Evolutionary conservation across 1,140 invertebrate species (phyloP), one percentile per base, ranked within the genome.

Genomic region (Papilio dardanus): DNA sequence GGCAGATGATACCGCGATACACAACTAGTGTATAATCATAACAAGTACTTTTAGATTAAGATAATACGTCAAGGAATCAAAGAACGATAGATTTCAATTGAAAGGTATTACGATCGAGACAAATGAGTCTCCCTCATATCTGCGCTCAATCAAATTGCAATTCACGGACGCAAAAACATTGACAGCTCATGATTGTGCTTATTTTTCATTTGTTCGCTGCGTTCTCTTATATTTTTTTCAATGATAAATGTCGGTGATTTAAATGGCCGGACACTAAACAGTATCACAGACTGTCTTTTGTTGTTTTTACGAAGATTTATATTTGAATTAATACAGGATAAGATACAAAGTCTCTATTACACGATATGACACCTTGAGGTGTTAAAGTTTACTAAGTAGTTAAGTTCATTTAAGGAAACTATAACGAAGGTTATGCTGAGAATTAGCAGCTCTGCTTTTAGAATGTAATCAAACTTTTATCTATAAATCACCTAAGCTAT

Each of bases 61-160:
- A 62, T 24, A 42, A 37, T 42, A 37, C 35, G 19, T 69, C 31
- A 33, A 71, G 69, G 31, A 71, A 71, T 71, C 40, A 71, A 71
- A 71, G 37, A 71, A 71, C 69, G 69, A 50, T 71, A 71, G 37
- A 71, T 71, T 71, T 71, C 37, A 71, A 71, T 71, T 71, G 19
- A 50, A 50, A 71, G 30, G 66, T 35, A 42, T 50, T 30, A 31
- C 42, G 40, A 71, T 71, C 28, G 5, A 71, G 69, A 71, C 69
- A 50, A 71, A 71, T 71, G 69, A 71, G 40, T 31, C 19, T 42
- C 30, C 28, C 24, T 6, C 14, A 50, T 71, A 71, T 71, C 69
- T 16, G 28, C 21, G 69, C 31, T 71, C 69, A 71, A 71, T 71
- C 69, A 71, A 71, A 71, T n/a, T 71, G 69, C 40, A 71, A 71